A percentile compares a stretch with the other conserved stretches of the same genome.
These are phyloP conservation scores for Penaeus japonicus DNA, from an alignment of 1,140 invertebrate genomes.

Conservation along the genomic window DNA sequence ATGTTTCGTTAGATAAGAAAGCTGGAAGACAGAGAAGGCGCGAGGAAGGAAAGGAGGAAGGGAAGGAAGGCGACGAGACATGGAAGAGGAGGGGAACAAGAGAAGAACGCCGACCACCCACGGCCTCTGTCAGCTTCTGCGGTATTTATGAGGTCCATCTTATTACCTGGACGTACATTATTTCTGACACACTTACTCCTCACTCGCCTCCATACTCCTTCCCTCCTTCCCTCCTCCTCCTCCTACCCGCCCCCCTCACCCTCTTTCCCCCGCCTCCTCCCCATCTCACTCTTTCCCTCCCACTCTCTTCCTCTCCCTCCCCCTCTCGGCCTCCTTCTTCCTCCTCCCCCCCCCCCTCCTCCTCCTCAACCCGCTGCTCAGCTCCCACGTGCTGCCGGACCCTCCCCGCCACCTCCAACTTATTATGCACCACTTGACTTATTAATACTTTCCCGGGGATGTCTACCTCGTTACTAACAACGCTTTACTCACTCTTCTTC, in stretches of 20 bases:
- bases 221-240: neutral
- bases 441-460: constrained; percentile 21
- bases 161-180: constrained; percentile 46
- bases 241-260: neutral
- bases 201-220: neutral
- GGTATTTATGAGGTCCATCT: constrained; percentile 53
- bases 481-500: constrained; percentile 11
- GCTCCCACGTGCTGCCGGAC: neutral
- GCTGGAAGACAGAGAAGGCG: constrained; percentile 35
- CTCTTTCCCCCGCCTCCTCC: neutral
- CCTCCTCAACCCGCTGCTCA: neutral
- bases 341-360: neutral
- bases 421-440: constrained; percentile 32
- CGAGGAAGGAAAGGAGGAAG: constrained; percentile 31
- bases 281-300: neutral
- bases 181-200: constrained; percentile 33
- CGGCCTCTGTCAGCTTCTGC: constrained; percentile 50
- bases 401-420: constrained; percentile 4
- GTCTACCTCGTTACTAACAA: constrained; percentile 28
- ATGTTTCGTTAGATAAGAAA: neutral
- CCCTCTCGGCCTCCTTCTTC: neutral
- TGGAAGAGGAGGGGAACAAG: constrained; percentile 28
- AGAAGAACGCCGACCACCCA: constrained; percentile 29
- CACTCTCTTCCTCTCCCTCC: neutral
- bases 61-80: constrained; percentile 26